phyloP scores from a whole-genome alignment of 2,113 vertebrate species.

The Peromyscus polionotus region DNA sequence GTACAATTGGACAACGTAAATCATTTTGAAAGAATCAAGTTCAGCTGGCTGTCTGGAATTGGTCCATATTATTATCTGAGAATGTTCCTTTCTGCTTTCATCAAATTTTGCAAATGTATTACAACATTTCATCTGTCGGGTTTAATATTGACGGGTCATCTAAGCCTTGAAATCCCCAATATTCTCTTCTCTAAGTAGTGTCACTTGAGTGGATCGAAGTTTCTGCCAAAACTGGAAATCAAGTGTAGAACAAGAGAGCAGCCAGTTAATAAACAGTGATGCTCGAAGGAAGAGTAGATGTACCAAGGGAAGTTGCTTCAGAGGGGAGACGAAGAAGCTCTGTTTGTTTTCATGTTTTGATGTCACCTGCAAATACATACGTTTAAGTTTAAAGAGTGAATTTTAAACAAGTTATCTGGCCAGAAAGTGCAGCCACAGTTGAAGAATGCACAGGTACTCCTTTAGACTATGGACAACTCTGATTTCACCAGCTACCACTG shows the following conservation, averaged over 20 bases:
- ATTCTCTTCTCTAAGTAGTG: slow-evolving; percentile 74
- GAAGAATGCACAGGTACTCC: neutral
- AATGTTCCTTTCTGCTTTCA: slow-evolving; percentile 82
- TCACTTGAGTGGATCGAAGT: slow-evolving; percentile 51
- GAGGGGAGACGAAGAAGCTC: neutral
- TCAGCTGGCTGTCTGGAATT: slow-evolving; percentile 60
- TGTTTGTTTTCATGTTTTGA: neutral
- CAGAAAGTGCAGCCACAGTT: slow-evolving; percentile 3
- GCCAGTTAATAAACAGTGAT: neutral
- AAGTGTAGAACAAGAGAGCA: slow-evolving; percentile 4
- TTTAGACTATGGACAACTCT: neutral
- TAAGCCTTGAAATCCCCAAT: slow-evolving; percentile 67
- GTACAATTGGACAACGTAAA: slow-evolving; percentile 43
- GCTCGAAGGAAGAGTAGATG: neutral
- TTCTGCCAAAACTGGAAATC: slow-evolving; percentile 47
- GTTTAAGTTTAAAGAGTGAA: neutral
- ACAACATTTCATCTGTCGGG: slow-evolving; percentile 78
- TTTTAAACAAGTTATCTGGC: slow-evolving; percentile 21
- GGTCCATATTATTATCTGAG: slow-evolving; percentile 72
- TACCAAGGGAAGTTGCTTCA: neutral
- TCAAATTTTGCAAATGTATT: slow-evolving; percentile 78
- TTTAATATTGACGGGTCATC: slow-evolving; percentile 58
- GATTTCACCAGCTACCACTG: neutral
- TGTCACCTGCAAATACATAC: neutral
- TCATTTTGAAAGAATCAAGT: slow-evolving; percentile 57